Evolutionary conservation across 2,797 vertebrate genomes (phyloP).

Genomic region (Uromys caudimaculatus): DNA sequence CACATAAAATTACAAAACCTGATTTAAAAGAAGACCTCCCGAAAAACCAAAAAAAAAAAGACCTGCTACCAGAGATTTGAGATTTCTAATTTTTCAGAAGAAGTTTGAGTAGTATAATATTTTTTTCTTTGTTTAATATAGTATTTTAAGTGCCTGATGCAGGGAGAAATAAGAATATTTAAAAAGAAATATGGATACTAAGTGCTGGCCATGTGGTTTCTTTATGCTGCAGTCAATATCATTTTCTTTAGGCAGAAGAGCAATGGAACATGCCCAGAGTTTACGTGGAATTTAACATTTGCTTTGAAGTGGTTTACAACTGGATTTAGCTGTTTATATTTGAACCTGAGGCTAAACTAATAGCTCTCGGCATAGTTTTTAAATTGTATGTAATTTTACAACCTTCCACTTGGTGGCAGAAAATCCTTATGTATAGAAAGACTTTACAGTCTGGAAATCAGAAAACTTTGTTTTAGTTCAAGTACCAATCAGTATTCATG

Average conservation of each 20-base stretch:
- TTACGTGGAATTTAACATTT: conserved; percentile 35
- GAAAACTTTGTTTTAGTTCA: conserved; percentile 47
- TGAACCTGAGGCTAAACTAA: not conserved
- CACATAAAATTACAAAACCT: not conserved
- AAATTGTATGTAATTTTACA: conserved; percentile 75
- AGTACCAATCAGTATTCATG: conserved; percentile 22
- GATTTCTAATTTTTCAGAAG: conserved; percentile 39
- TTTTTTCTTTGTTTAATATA: not conserved
- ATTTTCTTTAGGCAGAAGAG: not conserved
- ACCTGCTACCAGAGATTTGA: not conserved
- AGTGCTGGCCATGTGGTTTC: not conserved
- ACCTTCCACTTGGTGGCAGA: conserved; percentile 86
- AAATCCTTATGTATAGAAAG: conserved; percentile 73
- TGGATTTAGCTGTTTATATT: conserved; percentile 19
- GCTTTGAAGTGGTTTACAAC: conserved; percentile 2
- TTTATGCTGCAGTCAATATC: not conserved
- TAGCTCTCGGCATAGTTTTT: not conserved
- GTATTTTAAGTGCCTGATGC: not conserved
- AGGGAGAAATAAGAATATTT: not conserved
- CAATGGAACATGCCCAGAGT: not conserved
- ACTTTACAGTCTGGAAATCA: not conserved
- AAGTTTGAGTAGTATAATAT: conserved; percentile 35
- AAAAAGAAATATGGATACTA: not conserved
- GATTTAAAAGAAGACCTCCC: not conserved
- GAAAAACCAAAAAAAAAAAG: no score